These are phyloP conservation scores for Tinea pellionella DNA, from an alignment of 2,888 invertebrate genomes.

Conservation along the genomic window DNA sequence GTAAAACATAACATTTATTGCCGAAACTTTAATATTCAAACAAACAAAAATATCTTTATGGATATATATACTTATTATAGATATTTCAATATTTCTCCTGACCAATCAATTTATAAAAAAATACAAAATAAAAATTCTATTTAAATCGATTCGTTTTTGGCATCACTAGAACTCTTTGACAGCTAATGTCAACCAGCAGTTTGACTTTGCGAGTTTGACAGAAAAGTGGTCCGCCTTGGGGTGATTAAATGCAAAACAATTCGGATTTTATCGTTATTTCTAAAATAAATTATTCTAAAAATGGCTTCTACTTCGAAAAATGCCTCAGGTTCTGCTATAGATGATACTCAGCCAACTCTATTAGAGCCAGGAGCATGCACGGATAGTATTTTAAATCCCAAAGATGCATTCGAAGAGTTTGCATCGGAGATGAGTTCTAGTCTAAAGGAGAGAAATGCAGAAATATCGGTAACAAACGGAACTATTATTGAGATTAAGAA, in stretches of 20 bases:
- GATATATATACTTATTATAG: no score
- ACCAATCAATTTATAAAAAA: no score
- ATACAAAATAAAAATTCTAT: no score
- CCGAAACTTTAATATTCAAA: no score
- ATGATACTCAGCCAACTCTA: constrained; percentile 34
- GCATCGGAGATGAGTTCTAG: constrained; percentile 74
- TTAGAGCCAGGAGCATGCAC: constrained; percentile 57
- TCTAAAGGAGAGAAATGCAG: constrained; percentile 66
- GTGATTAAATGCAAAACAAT: constrained; percentile 1
- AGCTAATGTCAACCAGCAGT: not conserved
- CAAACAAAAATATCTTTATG: no score
- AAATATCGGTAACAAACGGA: constrained; percentile 64
- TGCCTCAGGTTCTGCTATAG: constrained; percentile 22
- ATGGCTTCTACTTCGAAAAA: constrained; percentile 59
- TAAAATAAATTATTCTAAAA: constrained; percentile 10
- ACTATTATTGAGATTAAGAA: constrained; percentile 72
- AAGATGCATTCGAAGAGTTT: constrained; percentile 78
- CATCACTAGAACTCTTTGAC: no score
- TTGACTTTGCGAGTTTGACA: no score
- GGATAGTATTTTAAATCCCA: constrained; percentile 78
- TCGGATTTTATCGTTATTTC: not conserved
- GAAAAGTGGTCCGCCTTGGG: not conserved
- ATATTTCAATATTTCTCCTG: no score
- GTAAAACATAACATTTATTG: no score
- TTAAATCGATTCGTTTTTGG: no score